Percentiles rank a stretch among this genome's conserved stretches.
phyloP scores from a whole-genome alignment of 23 tunicate genomes.

The Trididemnum clinides region DNA sequence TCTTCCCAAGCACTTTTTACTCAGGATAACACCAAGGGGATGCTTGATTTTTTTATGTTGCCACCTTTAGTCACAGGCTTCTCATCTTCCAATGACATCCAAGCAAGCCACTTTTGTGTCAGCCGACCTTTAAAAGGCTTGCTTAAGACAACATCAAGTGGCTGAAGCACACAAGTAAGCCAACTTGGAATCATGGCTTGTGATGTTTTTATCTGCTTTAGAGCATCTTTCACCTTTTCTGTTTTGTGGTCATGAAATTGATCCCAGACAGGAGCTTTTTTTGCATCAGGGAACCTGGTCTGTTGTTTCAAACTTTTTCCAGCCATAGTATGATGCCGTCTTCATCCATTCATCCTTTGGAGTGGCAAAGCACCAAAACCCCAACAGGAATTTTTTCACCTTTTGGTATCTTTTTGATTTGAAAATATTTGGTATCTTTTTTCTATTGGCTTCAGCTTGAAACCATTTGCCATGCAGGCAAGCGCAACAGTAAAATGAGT shows the following conservation, averaged over 20 bases:
- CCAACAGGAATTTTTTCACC: constrained; percentile 24
- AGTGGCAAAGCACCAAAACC: constrained; percentile 2
- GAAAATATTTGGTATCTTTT: neutral
- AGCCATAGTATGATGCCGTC: constrained; percentile 8
- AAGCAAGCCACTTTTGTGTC: constrained; percentile 10
- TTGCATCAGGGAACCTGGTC: constrained; percentile 19
- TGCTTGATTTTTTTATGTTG: neutral
- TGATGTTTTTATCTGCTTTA: neutral
- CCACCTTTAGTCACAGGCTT: constrained; percentile 10
- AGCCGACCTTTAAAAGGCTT: constrained; percentile 21
- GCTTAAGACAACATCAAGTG: constrained; percentile 23
- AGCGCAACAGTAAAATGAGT: constrained; percentile 35
- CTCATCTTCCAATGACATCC: constrained; percentile 9
- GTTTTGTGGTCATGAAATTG: neutral
- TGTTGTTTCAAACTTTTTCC: constrained; percentile 11
- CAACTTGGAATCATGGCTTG: constrained; percentile 28
- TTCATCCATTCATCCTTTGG: constrained; percentile 38
- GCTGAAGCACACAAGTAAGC: constrained; percentile 21
- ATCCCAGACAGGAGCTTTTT: constrained; percentile 12
- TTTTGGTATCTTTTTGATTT: constrained; percentile 22
- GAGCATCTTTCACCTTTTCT: neutral
- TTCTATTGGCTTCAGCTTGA: neutral
- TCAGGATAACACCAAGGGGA: too few relatives aligned
- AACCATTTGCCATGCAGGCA: constrained; percentile 10
- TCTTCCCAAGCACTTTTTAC: neutral